Evolutionary conservation across 2,113 vertebrate genomes (phyloP).

Genomic region (Sapajus apella): DNA sequence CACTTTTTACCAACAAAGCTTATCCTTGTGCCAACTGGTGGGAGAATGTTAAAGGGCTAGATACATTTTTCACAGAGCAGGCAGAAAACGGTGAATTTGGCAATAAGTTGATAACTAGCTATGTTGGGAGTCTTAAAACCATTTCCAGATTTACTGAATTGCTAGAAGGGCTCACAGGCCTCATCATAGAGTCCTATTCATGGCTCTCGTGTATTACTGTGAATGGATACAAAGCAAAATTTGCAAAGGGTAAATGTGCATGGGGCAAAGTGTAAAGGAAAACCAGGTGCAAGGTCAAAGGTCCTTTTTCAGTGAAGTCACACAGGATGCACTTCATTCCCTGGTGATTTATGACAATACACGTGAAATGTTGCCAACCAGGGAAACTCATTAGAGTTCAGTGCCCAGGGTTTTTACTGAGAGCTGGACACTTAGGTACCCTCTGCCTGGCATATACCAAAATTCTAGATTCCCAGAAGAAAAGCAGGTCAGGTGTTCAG

Average conservation of each 20-base stretch:
- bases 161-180: not conserved
- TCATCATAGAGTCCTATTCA: not conserved
- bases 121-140: not conserved
- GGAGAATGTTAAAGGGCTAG: not conserved
- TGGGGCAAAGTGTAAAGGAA: not conserved
- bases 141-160: not conserved
- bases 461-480: not conserved
- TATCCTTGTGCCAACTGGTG: not conserved
- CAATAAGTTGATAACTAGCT: not conserved
- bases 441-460: not conserved
- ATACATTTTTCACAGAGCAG: not conserved
- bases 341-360: not conserved
- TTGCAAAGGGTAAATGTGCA: not conserved
- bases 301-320: not conserved
- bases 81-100: not conserved
- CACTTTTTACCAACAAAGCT: not conserved
- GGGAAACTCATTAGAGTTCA: not conserved
- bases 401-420: not conserved
- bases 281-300: not conserved
- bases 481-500: not conserved
- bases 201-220: not conserved
- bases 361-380: not conserved
- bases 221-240: not conserved
- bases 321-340: not conserved
- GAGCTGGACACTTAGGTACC: not conserved